phyloP scores from a whole-genome alignment of 2,113 vertebrate genomes.

The Agapornis roseicollis region DNA sequence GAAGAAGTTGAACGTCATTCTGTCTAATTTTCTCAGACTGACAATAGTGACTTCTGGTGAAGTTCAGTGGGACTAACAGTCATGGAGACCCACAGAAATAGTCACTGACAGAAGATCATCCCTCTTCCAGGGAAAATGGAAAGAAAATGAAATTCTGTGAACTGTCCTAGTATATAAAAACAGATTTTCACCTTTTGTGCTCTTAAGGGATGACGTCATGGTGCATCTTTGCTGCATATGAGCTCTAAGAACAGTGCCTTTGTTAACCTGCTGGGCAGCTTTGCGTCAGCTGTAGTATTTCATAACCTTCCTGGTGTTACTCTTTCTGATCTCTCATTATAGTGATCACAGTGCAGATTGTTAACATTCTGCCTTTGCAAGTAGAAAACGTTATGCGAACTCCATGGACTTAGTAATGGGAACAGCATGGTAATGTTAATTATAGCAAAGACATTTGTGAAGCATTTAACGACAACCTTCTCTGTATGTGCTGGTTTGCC shows the following conservation, averaged over 20 bases:
- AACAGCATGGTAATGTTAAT: constrained; percentile 4
- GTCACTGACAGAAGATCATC: too few relatives aligned
- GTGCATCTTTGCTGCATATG: rapidly evolving
- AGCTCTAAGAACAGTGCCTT: background rate
- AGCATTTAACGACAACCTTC: background rate
- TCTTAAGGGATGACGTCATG: background rate
- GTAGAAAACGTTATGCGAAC: background rate
- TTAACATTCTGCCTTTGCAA: background rate
- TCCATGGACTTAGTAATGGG: background rate
- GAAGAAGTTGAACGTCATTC: background rate
- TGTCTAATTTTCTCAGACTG: background rate
- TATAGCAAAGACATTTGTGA: background rate
- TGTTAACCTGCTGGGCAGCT: background rate
- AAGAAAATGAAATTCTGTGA: background rate
- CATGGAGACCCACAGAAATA: background rate
- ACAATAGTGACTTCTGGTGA: background rate
- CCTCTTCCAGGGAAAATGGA: background rate
- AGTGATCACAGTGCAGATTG: background rate
- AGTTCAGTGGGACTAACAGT: background rate
- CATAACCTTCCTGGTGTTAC: background rate
- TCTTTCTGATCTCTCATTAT: background rate
- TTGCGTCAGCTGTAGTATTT: background rate
- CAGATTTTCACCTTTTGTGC: background rate
- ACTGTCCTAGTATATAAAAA: background rate
- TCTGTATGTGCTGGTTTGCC: background rate